A percentile compares a stretch with the other conserved stretches of the same genome.
Evolutionary conservation across 2,888 invertebrate genomes (phyloP).

Genomic region (Galeopsomyia nigrocyanea): DNA sequence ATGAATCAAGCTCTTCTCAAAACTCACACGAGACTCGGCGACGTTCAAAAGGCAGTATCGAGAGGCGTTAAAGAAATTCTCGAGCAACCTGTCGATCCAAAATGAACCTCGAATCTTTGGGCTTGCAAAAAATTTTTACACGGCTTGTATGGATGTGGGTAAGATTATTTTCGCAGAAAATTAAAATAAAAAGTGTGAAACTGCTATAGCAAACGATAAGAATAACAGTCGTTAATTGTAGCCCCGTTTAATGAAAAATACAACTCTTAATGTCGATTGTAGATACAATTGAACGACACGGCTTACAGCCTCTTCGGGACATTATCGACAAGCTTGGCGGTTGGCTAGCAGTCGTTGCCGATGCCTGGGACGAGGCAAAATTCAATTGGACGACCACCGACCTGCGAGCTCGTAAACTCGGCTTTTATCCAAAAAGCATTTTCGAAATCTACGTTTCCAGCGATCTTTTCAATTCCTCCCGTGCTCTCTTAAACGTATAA

Average conservation of each 20-base stretch:
- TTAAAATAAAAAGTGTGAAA: not conserved
- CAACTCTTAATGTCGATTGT: not conserved
- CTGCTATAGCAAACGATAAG: no score
- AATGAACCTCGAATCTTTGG: slow-evolving; percentile 44
- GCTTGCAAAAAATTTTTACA: slow-evolving; percentile 46
- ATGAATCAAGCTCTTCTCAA: no score
- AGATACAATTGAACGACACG: slow-evolving; percentile 20
- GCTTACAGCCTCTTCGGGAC: slow-evolving; percentile 12
- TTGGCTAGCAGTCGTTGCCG: slow-evolving; percentile 26
- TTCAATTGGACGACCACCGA: slow-evolving; percentile 19
- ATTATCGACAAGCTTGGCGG: slow-evolving; percentile 32
- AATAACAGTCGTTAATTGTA: not conserved
- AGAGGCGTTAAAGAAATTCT: slow-evolving; percentile 40
- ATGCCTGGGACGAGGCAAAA: slow-evolving; percentile 23
- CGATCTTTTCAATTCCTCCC: slow-evolving; percentile 10
- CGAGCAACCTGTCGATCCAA: slow-evolving; percentile 29
- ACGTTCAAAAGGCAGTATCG: slow-evolving; percentile 43
- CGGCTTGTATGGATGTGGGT: slow-evolving; percentile 50
- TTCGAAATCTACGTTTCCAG: slow-evolving; percentile 17
- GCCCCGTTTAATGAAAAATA: not conserved
- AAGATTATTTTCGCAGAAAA: slow-evolving; percentile 17
- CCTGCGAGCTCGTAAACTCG: slow-evolving; percentile 10
- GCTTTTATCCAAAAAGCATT: slow-evolving; percentile 18
- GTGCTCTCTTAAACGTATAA: slow-evolving; percentile 14
- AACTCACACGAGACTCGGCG: no score